Base-by-base conservation (phyloP, 2,888 invertebrate species). In the Pterobdella sp. region DNA sequence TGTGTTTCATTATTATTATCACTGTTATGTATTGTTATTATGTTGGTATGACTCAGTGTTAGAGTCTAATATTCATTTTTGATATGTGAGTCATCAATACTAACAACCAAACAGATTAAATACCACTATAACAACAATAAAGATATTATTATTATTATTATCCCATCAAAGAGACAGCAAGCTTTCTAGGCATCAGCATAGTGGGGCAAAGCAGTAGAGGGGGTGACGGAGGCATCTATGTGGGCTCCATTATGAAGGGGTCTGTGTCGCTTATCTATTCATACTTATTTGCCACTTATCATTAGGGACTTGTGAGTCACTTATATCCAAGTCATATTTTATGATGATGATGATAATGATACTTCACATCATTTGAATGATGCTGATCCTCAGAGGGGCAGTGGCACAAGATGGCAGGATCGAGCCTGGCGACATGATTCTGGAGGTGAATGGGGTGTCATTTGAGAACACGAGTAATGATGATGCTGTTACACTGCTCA, bases 401-500 rank as follows among this genome's bases (percentile, higher is more conserved):
- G 98, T 99, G 42, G 98, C 97, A 18, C 86, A 96, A 80, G 98
- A 99, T 82, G 98, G 98, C 1, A 79, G 83, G 26, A 96, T 99
- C 84, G 97, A 99, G 84, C 96, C 97, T 0, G 98, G 98, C 68
- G 98, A 99, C 84, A 98, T 98, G 97, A 97, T 99, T 81, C 87
- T 99, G 78, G 97, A 98, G 88, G 97, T 98, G 66, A 99, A 98
- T 81, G 97, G 98, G 79, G 93, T 96, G 34, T 96, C 95, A 86
- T 98, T 99, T 82, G 98, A 98, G 84, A 96, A 97, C 83, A 96
- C 98, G 94, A 94, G 95, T 73, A 99, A 98, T 80, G 98, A 99
- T 81, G 96, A 98, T 84, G 98, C 98, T 14, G 98, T 98, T 18
- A 87, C 94, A 77, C 95, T 98, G 26, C 86, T 98, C 72, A 88